Evolutionary conservation across 2,797 vertebrate species (phyloP), one percentile per base, ranked within the genome.

Genomic region (Amazonetta brasiliensis): DNA sequence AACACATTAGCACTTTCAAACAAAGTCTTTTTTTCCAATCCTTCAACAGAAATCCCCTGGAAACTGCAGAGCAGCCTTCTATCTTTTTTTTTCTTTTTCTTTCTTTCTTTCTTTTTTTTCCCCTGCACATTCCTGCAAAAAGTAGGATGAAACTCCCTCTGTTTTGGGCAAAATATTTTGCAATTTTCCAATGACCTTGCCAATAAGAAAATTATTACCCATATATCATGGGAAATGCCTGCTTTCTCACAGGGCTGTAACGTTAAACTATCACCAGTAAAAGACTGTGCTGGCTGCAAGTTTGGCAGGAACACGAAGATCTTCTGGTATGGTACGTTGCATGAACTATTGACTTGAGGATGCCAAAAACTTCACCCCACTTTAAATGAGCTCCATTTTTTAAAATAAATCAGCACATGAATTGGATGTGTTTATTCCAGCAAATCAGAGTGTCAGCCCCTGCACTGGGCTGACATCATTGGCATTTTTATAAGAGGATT

Each of bases 161-260:
- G 77, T 92, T 96, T 94, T 92, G 93, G 93, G 95, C 94, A 87
- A 96, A 97, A 97, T 95, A 95, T 96, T 96, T 97, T 95, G 91
- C 92, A 97, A 96, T 95, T 97, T 97, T 97, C 97, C 97, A 90
- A 78, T 80, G 91, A 50, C 86, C 81, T 94, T 95, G 97, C 96
- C 97, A 97, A 91, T 89, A 92, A 94, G 89, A 87, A 95, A 94
- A 94, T 58, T 52, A 92, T 95, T 96, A 69, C 87, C 91, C 96
- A 92, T 96, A 95, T 91, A 96, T 97, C 95, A 94, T 96, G 96
- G 96, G 97, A 97, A 96, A 96, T 97, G 97, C 83, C 94, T 96
- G 84, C 95, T 95, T 81, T 97, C 97, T 97, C 96, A 76, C 94
- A 96, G 76, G 79, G 85, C 94, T 96, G 95, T 80, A 95, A 93